Conservation (phyloP, 2,888 invertebrate genomes). For the Hesperia comma region DNA sequence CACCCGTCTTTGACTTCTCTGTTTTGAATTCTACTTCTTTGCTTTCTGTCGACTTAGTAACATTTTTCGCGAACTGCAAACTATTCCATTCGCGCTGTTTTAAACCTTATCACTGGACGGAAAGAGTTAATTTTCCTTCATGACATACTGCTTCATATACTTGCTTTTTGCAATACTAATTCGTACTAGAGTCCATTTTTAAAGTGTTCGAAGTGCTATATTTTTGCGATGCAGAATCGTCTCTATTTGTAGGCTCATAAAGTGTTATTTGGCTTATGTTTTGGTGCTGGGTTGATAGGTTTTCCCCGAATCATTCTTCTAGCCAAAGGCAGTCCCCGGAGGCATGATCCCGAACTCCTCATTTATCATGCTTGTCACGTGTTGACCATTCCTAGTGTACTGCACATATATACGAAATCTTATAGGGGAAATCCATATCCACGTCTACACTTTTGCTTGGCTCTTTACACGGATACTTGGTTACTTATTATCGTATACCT, state of each 20-base stretch:
- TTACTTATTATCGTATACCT: slow-evolving; percentile 2
- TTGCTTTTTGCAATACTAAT: slow-evolving; percentile 76
- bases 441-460: slow-evolving; percentile 29
- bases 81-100: slow-evolving; percentile 44
- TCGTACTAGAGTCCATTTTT: slow-evolving; percentile 70
- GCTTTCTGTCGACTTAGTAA: slow-evolving; percentile 55
- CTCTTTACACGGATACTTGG: slow-evolving; percentile 21
- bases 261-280: slow-evolving; percentile 50
- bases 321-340: slow-evolving; percentile 75
- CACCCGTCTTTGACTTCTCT: slow-evolving; percentile 64
- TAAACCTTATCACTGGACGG: slow-evolving; percentile 49
- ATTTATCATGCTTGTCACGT: slow-evolving; percentile 83
- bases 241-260: slow-evolving; percentile 48
- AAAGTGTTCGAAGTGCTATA: slow-evolving; percentile 55
- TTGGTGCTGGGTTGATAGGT: slow-evolving; percentile 55
- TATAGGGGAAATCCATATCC: slow-evolving; percentile 47
- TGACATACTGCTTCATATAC: slow-evolving; percentile 46
- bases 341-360: slow-evolving; percentile 79
- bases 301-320: slow-evolving; percentile 59
- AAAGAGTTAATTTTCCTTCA: slow-evolving; percentile 37
- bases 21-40: slow-evolving; percentile 72
- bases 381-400: slow-evolving; percentile 81
- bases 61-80: slow-evolving; percentile 50
- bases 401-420: slow-evolving; percentile 64
- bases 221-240: slow-evolving; percentile 43